phyloP scores from a whole-genome alignment of 2,113 vertebrate genomes.

The Alouatta palliata region DNA sequence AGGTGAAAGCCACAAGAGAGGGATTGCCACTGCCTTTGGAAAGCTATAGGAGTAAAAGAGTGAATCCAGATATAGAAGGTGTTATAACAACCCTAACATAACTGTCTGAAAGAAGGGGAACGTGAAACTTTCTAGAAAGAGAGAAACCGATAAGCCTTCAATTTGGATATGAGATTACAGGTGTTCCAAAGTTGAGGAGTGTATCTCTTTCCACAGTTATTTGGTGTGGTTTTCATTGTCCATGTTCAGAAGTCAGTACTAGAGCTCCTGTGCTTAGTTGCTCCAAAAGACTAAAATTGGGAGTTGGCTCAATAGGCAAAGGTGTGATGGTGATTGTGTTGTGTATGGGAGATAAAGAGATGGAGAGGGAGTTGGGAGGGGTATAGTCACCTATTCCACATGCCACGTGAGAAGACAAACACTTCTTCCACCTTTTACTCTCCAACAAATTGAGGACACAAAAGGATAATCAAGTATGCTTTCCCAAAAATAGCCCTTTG shows the following conservation, averaged over 20 bases:
- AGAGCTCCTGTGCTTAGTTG: not conserved
- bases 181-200: not conserved
- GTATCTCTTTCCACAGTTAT: not conserved
- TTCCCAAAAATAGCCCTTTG: constrained; percentile 7
- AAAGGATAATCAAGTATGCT: not conserved
- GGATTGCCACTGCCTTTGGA: not conserved
- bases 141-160: not conserved
- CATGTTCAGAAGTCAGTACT: not conserved
- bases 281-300: not conserved
- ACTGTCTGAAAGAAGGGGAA: not conserved
- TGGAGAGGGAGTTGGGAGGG: not conserved
- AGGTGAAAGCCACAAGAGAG: not conserved
- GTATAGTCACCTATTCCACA: not conserved
- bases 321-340: not conserved
- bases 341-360: not conserved
- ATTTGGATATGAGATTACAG: not conserved
- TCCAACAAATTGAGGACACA: not conserved
- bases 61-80: not conserved
- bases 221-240: not conserved
- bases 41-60: not conserved
- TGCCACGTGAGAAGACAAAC: not conserved
- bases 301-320: not conserved
- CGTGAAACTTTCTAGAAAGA: not conserved
- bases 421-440: not conserved
- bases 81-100: not conserved